Evolutionary conservation across 2,113 vertebrate species (phyloP).

Genomic region (Malurus cyaneus): DNA sequence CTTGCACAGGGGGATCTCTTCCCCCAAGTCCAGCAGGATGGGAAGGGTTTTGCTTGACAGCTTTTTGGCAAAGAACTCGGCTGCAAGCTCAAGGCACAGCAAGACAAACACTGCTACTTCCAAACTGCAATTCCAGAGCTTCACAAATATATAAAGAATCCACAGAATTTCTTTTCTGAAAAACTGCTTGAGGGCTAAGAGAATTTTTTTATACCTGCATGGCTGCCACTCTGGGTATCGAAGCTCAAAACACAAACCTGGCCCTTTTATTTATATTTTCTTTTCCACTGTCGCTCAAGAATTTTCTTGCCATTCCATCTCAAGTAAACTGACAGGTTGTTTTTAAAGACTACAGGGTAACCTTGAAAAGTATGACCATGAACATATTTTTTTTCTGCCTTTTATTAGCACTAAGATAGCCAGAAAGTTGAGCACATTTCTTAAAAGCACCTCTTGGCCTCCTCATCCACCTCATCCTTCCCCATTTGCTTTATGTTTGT

Average conservation of each 20-base stretch:
- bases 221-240: background rate
- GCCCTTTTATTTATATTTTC: background rate
- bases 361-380: background rate
- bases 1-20: background rate
- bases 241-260: background rate
- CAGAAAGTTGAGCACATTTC: background rate
- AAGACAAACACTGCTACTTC: conserved; percentile 18
- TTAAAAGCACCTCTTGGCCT: background rate
- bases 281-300: background rate
- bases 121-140: background rate
- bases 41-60: background rate
- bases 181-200: background rate
- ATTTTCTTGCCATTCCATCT: background rate
- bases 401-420: background rate
- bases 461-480: background rate
- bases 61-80: background rate
- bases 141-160: conserved; percentile 35
- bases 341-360: background rate
- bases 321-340: background rate
- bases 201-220: background rate
- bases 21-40: background rate
- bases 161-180: conserved; percentile 1
- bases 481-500: background rate
- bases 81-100: background rate
- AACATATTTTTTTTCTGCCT: background rate